Evolutionary conservation across 2,888 invertebrate genomes (phyloP).

Genomic region (Cistogaster globosa): DNA sequence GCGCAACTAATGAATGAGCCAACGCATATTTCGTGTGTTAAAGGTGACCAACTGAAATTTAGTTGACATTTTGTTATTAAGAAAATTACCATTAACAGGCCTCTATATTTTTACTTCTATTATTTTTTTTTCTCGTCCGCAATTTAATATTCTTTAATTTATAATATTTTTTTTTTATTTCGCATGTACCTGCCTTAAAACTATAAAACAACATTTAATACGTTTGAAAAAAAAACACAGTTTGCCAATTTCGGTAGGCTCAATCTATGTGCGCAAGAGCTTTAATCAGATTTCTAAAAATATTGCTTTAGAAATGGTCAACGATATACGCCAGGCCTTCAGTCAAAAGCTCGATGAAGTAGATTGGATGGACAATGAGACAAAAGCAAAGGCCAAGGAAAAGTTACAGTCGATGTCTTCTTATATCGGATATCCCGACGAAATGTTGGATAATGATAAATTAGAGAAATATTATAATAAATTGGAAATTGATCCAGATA

Average conservation of each 20-base stretch:
- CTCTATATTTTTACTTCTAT: too few relatives aligned
- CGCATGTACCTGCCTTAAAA: too few relatives aligned
- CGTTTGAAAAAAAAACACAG: constrained; percentile 80
- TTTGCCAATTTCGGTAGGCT: constrained; percentile 90
- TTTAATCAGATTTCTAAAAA: constrained; percentile 93
- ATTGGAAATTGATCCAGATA: constrained; percentile 88
- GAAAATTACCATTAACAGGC: too few relatives aligned
- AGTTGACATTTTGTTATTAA: too few relatives aligned
- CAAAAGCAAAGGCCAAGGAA: constrained; percentile 89
- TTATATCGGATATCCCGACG: constrained; percentile 96
- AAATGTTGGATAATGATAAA: constrained; percentile 91
- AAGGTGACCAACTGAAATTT: too few relatives aligned
- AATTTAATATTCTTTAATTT: too few relatives aligned
- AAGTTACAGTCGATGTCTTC: constrained; percentile 93
- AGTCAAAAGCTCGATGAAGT: constrained; percentile 90
- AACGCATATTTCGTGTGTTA: constrained; percentile 12
- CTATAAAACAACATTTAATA: too few relatives aligned
- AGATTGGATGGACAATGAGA: constrained; percentile 96
- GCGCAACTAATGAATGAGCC: too few relatives aligned
- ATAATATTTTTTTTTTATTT: too few relatives aligned
- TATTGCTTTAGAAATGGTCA: constrained; percentile 93
- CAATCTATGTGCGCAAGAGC: constrained; percentile 93
- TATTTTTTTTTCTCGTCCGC: too few relatives aligned
- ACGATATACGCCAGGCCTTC: constrained; percentile 92
- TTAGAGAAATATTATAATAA: constrained; percentile 90